These are phyloP conservation scores for Centruroides sculpturatus DNA, from an alignment of 1,140 invertebrate species.

Conservation along the genomic window DNA sequence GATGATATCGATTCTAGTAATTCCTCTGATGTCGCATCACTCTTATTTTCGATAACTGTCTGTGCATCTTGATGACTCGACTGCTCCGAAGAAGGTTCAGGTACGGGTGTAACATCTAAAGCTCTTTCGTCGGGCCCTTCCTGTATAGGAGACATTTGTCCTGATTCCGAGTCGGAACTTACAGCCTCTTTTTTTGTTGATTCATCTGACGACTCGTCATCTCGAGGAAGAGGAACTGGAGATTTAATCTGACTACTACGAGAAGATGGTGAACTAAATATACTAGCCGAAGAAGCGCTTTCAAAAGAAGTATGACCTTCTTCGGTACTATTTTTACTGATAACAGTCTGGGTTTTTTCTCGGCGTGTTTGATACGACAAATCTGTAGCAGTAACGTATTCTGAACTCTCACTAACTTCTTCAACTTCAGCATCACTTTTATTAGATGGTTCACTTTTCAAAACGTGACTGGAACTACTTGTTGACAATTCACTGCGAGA, in stretches of 20 bases:
- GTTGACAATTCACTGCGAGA: slow-evolving; percentile 15
- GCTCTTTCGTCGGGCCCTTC: not conserved
- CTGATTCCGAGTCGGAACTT: not conserved
- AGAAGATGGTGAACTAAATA: slow-evolving; percentile 14
- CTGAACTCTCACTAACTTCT: slow-evolving; percentile 59
- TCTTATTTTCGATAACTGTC: slow-evolving; percentile 15
- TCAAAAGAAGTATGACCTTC: slow-evolving; percentile 11
- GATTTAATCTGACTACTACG: slow-evolving; percentile 1
- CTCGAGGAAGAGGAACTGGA: slow-evolving; percentile 4
- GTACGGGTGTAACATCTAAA: slow-evolving; percentile 10
- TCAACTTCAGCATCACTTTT: slow-evolving; percentile 47
- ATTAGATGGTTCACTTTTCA: slow-evolving; percentile 28
- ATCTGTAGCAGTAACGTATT: slow-evolving; percentile 61
- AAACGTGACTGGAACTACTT: slow-evolving; percentile 18
- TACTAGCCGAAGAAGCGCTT: not conserved
- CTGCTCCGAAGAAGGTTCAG: slow-evolving; percentile 14
- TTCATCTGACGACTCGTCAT: slow-evolving; percentile 16
- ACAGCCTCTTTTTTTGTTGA: slow-evolving; percentile 15
- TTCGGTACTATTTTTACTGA: not conserved
- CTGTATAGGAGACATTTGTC: not conserved
- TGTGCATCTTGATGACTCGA: slow-evolving; percentile 12
- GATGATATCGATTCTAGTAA: not conserved
- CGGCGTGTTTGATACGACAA: slow-evolving; percentile 40
- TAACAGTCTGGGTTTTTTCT: slow-evolving; percentile 22
- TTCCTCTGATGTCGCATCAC: slow-evolving; percentile 11